phyloP scores from a whole-genome alignment of 2,888 invertebrate genomes.

The Drosophila limbata region DNA sequence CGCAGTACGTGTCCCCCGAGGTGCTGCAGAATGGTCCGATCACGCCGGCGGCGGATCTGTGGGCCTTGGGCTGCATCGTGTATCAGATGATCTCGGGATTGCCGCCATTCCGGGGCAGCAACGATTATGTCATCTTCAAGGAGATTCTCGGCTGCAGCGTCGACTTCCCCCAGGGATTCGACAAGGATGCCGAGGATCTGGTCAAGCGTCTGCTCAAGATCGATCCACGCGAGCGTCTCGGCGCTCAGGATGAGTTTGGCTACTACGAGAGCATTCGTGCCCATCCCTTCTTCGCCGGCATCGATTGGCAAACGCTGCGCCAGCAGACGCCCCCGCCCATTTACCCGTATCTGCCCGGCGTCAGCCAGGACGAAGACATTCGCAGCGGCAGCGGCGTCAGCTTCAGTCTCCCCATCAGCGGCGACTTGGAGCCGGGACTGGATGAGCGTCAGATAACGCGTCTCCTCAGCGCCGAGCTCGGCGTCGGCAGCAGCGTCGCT shows the following conservation, averaged over 20 bases:
- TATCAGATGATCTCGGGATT: slow-evolving; percentile 98
- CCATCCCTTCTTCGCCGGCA: slow-evolving; percentile 94
- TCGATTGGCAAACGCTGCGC: slow-evolving; percentile 93
- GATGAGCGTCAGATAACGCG: slow-evolving; percentile 93
- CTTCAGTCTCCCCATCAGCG: slow-evolving; percentile 88
- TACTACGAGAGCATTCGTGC: slow-evolving; percentile 93
- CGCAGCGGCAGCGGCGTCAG: slow-evolving; percentile 86
- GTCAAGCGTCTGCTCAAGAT: slow-evolving; percentile 94
- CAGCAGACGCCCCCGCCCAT: slow-evolving; percentile 93
- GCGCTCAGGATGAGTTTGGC: slow-evolving; percentile 89
- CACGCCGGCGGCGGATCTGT: slow-evolving; percentile 94
- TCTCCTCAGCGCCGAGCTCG: slow-evolving; percentile 90
- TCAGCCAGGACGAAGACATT: slow-evolving; percentile 88
- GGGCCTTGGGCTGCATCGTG: slow-evolving; percentile 98
- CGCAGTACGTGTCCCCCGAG: slow-evolving; percentile 99
- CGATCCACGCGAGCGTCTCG: slow-evolving; percentile 92
- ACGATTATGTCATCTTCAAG: slow-evolving; percentile 98
- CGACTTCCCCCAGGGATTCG: slow-evolving; percentile 96
- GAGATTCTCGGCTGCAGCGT: slow-evolving; percentile 96
- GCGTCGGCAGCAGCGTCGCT: slow-evolving; percentile 74
- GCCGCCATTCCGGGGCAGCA: slow-evolving; percentile 95
- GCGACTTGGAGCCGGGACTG: slow-evolving; percentile 94
- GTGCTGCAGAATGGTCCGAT: slow-evolving; percentile 92
- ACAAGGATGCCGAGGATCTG: slow-evolving; percentile 93
- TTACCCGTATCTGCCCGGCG: slow-evolving; percentile 92